These are phyloP conservation scores for Globicephala melas DNA, from an alignment of 2,113 vertebrate genomes.

Conservation along the genomic window DNA sequence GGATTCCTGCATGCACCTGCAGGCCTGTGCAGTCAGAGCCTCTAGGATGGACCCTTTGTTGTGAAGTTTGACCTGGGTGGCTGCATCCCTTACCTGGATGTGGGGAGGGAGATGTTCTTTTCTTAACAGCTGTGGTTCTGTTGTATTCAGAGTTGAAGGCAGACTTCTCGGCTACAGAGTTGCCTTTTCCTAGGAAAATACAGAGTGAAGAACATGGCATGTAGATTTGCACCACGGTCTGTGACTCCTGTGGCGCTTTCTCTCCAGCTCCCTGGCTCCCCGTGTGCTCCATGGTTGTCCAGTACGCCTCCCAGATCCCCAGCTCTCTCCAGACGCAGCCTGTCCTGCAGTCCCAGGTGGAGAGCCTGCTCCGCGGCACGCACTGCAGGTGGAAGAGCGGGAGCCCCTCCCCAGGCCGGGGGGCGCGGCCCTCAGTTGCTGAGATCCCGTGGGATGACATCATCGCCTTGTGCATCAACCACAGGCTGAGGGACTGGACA, in stretches of 20 bases:
- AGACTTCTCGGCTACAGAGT: background rate
- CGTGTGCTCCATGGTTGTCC: conserved; percentile 86
- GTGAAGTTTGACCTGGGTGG: too few species aligned
- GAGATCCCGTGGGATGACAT: conserved; percentile 92
- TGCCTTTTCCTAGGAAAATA: background rate
- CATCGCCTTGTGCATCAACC: conserved; percentile 90
- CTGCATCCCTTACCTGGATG: background rate
- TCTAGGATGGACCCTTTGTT: background rate
- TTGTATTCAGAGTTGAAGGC: background rate
- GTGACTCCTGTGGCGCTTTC: background rate
- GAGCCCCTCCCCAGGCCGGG: background rate
- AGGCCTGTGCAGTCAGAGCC: background rate
- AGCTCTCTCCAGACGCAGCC: conserved; percentile 84
- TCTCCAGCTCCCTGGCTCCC: conserved; percentile 88
- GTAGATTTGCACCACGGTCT: background rate
- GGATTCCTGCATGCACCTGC: too few species aligned
- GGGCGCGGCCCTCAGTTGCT: conserved; percentile 74
- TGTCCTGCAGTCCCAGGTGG: conserved; percentile 91
- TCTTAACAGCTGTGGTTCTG: background rate
- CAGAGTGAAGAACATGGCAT: background rate
- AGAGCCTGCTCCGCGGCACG: conserved; percentile 87
- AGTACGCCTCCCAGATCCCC: conserved; percentile 88
- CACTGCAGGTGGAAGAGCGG: conserved; percentile 74
- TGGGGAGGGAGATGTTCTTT: background rate
- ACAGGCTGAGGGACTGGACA: conserved; percentile 93